A percentile compares a stretch with the other conserved stretches of the same genome.
Conservation (phyloP, 2,888 invertebrate species). For the Leptinotarsa juncta region DNA sequence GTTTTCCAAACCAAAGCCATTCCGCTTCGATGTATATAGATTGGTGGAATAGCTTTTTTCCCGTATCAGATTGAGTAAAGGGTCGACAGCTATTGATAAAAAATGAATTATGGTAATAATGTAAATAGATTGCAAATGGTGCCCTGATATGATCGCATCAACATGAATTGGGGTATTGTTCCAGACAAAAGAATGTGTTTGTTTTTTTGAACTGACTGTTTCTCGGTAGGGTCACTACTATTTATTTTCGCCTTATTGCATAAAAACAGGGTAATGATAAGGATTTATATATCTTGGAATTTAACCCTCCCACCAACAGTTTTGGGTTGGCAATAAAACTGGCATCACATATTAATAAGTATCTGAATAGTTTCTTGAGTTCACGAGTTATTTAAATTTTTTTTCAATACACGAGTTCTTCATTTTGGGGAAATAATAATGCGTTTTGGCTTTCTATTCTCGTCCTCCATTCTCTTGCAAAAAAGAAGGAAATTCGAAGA, state of each 20-base stretch:
- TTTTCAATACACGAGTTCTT: too few species aligned
- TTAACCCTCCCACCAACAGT: background rate
- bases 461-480: too few species aligned
- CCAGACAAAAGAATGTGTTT: background rate
- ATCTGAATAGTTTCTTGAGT: too few species aligned
- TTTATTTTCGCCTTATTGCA: background rate
- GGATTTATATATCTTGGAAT: background rate
- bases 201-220: constrained; percentile 3
- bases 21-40: constrained; percentile 13
- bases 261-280: background rate
- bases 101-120: constrained; percentile 39
- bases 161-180: constrained; percentile 20
- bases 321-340: background rate
- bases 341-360: background rate
- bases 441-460: too few species aligned
- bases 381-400: too few species aligned
- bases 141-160: constrained; percentile 29
- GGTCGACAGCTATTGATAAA: constrained; percentile 29
- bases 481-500: too few species aligned
- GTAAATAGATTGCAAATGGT: constrained; percentile 33
- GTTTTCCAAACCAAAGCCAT: too few species aligned
- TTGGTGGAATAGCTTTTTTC: constrained; percentile 12
- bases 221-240: background rate
- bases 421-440: too few species aligned
- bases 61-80: background rate